Percentiles rank a stretch among this genome's conserved stretches.
Evolutionary conservation across 2,888 invertebrate genomes (phyloP).

Genomic region (Oscheius myriophilus): DNA sequence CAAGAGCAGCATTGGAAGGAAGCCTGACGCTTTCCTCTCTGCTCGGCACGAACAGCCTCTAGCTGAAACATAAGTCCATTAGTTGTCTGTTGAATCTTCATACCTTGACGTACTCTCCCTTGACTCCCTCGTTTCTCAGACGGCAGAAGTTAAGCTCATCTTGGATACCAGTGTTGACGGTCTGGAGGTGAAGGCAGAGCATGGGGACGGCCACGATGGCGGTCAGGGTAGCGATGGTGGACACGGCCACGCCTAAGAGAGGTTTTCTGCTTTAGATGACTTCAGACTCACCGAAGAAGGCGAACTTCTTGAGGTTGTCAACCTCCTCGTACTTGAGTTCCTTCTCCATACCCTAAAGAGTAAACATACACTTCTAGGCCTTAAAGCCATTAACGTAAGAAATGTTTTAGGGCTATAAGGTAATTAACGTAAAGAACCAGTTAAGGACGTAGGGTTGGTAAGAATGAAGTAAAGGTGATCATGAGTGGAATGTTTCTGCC

Average conservation of each 20-base stretch:
- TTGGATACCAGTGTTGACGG: conserved; percentile 59
- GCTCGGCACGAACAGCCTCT: background rate
- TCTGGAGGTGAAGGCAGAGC: conserved; percentile 65
- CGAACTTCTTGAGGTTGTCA: conserved; percentile 10
- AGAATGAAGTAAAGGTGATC: background rate
- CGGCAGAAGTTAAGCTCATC: conserved; percentile 55
- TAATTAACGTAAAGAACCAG: too few species aligned
- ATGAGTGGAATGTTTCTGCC: background rate
- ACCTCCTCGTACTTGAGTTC: conserved; percentile 33
- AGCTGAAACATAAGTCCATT: background rate
- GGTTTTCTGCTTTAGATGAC: too few species aligned
- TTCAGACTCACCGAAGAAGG: conserved; percentile 1
- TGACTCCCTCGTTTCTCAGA: conserved; percentile 37
- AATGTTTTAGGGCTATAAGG: too few species aligned
- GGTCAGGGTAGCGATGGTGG: conserved; percentile 59
- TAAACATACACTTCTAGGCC: too few species aligned
- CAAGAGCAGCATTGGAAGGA: conserved; percentile 22
- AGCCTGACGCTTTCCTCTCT: conserved; percentile 16
- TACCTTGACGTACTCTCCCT: conserved; percentile 38
- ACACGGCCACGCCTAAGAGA: conserved; percentile 47
- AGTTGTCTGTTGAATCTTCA: background rate
- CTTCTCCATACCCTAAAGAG: conserved; percentile 33
- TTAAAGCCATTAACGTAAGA: too few species aligned
- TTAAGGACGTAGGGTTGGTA: too few species aligned
- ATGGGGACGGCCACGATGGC: conserved; percentile 65